Evolutionary conservation across 2,113 vertebrate genomes (phyloP).

Genomic region (Pogonocichla stellata): DNA sequence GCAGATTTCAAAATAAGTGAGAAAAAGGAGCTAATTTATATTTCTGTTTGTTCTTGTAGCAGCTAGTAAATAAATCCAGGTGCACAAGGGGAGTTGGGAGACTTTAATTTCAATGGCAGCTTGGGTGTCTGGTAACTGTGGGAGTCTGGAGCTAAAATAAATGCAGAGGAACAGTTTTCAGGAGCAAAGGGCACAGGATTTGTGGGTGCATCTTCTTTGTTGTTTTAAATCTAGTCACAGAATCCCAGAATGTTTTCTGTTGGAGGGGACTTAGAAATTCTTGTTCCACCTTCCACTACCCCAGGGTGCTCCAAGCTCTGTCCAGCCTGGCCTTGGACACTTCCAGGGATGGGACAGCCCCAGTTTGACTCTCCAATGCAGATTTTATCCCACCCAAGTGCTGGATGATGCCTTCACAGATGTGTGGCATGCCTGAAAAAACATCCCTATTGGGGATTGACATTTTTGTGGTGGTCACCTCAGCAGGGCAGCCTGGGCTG

Average conservation of each 20-base stretch:
- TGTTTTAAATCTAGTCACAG: neutral
- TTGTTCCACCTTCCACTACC: accelerated
- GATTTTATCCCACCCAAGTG: neutral
- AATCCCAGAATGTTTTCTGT: neutral
- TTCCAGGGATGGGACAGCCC: neutral
- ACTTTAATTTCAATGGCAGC: neutral
- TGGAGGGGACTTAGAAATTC: neutral
- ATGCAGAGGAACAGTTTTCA: neutral
- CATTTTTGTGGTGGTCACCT: neutral
- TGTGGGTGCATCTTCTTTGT: neutral
- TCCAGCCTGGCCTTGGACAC: neutral
- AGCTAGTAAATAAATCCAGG: slow-evolving; percentile 17
- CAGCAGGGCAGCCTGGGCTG: neutral
- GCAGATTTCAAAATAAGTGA: neutral
- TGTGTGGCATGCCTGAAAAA: neutral
- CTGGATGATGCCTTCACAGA: neutral
- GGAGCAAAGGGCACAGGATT: neutral
- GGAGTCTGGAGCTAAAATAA: neutral
- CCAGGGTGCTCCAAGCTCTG: neutral
- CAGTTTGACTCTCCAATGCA: neutral
- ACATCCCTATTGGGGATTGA: accelerated
- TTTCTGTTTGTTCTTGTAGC: neutral
- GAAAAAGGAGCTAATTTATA: neutral
- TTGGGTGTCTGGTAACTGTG: neutral
- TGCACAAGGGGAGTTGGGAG: neutral